phyloP scores from a whole-genome alignment of 2,113 vertebrate genomes.

The Agelaius phoeniceus region DNA sequence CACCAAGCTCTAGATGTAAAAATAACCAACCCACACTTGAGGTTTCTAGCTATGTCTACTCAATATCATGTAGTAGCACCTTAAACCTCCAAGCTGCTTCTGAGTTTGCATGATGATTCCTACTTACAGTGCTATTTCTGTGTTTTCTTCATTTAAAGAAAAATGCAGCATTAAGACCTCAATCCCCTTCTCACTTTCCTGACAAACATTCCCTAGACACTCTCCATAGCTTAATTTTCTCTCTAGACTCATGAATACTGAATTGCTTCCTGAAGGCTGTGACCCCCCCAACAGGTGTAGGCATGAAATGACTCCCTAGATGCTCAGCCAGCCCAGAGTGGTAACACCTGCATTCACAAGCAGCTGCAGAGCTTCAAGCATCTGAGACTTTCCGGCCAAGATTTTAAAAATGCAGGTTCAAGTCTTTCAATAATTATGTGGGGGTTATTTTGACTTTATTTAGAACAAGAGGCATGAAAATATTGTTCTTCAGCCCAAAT shows the following conservation, averaged over 20 bases:
- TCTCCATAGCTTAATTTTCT: not conserved
- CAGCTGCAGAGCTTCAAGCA: not conserved
- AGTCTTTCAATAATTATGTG: not conserved
- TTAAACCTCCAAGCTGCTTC: not conserved
- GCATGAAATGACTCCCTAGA: not conserved
- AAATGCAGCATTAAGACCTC: not conserved
- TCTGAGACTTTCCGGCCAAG: not conserved
- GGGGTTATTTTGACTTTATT: not conserved
- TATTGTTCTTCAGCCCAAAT: not conserved
- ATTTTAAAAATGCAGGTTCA: not conserved
- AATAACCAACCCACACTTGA: not conserved
- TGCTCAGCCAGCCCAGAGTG: not conserved
- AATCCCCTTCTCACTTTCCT: not conserved
- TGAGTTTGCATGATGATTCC: not conserved
- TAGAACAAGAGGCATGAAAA: not conserved
- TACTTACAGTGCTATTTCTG: not conserved
- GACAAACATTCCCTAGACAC: not conserved
- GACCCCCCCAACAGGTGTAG: not conserved
- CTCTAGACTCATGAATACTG: not conserved
- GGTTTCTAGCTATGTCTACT: not conserved
- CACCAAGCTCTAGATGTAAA: not conserved
- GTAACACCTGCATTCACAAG: not conserved
- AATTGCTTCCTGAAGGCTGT: not conserved
- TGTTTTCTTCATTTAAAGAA: not conserved
- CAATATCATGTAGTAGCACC: not conserved